phyloP scores from a whole-genome alignment of 2,888 invertebrate species.

The Thereva nobilitata region DNA sequence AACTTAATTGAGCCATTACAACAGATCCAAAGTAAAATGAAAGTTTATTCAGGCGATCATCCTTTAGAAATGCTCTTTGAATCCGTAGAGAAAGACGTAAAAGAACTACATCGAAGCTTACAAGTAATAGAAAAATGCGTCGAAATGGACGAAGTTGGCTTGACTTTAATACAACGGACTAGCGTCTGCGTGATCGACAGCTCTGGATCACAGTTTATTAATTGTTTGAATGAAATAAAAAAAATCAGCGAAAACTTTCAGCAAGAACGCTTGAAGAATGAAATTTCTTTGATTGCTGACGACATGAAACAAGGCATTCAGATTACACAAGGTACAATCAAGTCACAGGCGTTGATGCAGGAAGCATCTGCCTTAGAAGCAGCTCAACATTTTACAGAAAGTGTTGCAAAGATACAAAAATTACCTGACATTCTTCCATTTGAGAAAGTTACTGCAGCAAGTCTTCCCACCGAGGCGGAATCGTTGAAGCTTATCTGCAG shows the following conservation, averaged over 20 bases:
- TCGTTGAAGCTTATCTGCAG: slow-evolving; percentile 54
- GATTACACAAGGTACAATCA: slow-evolving; percentile 63
- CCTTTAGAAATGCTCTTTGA: slow-evolving; percentile 59
- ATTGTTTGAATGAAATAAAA: slow-evolving; percentile 62
- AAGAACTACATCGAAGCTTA: slow-evolving; percentile 67
- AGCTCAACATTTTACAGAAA: slow-evolving; percentile 55
- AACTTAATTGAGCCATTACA: slow-evolving; percentile 66
- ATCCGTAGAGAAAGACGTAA: slow-evolving; percentile 66
- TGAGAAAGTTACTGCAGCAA: slow-evolving; percentile 51
- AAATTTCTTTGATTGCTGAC: slow-evolving; percentile 59
- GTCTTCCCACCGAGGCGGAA: slow-evolving; percentile 54
- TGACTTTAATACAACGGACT: slow-evolving; percentile 70
- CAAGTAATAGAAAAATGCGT: slow-evolving; percentile 71
- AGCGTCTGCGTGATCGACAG: slow-evolving; percentile 69
- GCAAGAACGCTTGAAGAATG: slow-evolving; percentile 57
- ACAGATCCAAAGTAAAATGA: slow-evolving; percentile 67
- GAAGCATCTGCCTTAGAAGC: slow-evolving; percentile 60
- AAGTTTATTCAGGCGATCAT: slow-evolving; percentile 60
- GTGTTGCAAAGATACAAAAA: slow-evolving; percentile 51
- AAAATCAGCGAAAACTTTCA: slow-evolving; percentile 59
- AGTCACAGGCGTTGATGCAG: slow-evolving; percentile 61
- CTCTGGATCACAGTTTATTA: slow-evolving; percentile 63
- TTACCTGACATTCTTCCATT: slow-evolving; percentile 50
- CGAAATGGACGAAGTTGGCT: slow-evolving; percentile 68
- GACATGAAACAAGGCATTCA: slow-evolving; percentile 62